A percentile compares a stretch with the other conserved stretches of the same genome.
phyloP scores from a whole-genome alignment of 2,113 vertebrate species.

The Pseudorectes ferrugineus region DNA sequence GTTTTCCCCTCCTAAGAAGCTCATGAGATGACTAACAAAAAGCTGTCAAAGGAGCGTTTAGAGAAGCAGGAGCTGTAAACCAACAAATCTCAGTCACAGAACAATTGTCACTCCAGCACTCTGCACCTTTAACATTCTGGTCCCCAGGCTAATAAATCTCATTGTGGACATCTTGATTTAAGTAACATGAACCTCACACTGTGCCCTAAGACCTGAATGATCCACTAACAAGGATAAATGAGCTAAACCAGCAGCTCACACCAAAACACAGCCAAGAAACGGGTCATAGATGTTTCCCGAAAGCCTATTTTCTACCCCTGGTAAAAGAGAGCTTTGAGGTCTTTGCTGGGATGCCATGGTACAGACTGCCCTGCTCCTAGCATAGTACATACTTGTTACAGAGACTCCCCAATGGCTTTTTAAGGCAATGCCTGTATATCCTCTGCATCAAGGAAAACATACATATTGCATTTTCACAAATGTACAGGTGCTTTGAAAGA shows the following conservation, averaged over 20 bases:
- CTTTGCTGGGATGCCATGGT: background rate
- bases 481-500: background rate
- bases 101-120: background rate
- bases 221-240: background rate
- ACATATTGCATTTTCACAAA: background rate
- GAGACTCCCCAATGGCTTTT: background rate
- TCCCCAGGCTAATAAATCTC: background rate
- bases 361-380: background rate
- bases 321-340: background rate
- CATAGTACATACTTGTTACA: background rate
- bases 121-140: background rate
- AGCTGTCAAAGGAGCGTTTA: background rate
- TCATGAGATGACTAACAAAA: slow-evolving; percentile 23
- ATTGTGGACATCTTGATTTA: background rate
- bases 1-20: slow-evolving; percentile 16
- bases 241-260: background rate
- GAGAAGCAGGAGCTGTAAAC: slow-evolving; percentile 21
- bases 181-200: background rate
- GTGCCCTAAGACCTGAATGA: background rate
- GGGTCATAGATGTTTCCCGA: background rate
- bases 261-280: background rate
- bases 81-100: background rate
- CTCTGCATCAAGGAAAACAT: background rate
- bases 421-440: background rate
- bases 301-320: background rate